Evolutionary conservation across 1,140 invertebrate genomes (phyloP), one percentile per base, ranked within the genome.

Genomic region (Frieseomelitta varia): DNA sequence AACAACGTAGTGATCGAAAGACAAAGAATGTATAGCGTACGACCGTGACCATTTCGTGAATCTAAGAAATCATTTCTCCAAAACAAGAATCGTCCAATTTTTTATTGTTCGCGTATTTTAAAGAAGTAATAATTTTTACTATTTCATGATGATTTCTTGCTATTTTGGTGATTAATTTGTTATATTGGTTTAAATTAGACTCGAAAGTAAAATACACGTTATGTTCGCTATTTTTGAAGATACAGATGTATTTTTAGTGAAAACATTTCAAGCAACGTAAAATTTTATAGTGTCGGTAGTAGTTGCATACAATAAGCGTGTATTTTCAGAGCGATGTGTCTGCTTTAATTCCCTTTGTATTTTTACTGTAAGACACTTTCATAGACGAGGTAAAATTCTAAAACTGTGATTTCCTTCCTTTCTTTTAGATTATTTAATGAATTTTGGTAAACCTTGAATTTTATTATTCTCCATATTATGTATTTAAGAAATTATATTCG

Each of bases 21-120:
- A 80, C 79, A 34, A 63, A 80, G 81, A 87, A 83, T 87, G 67
- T 63, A 30, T 69, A 34, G 58, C 68, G 24, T 51, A 30, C 12
- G 1, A 47, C 12, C 3, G 24, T 39, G 24, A 21, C 12, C n/a
- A 24, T 61, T 72, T 51, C 17, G 39, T 2, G n/a, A 3, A 2
- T 63, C 27, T 21, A 17, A 15, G 0, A 12, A 1, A 27, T 0
- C 10, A 61, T 76, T 76, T 47, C 30, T 19, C 17, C 12, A 17
- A 19, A 24, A 65, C 15, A 21, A 0, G 39, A 47, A 47, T 2
- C n/a, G 56, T 34, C 12, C 6, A 24, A 17, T 71, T 79, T 12
- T n/a, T 30, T 11, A 58, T 58, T 34, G 30, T 58, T 75, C 72
- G 12, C 47, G 12, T 24, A 39, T 4, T 1, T 69, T 15, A 21